Evolutionary conservation across 2,113 vertebrate genomes (phyloP).

Genomic region (Bostrychus sinensis): DNA sequence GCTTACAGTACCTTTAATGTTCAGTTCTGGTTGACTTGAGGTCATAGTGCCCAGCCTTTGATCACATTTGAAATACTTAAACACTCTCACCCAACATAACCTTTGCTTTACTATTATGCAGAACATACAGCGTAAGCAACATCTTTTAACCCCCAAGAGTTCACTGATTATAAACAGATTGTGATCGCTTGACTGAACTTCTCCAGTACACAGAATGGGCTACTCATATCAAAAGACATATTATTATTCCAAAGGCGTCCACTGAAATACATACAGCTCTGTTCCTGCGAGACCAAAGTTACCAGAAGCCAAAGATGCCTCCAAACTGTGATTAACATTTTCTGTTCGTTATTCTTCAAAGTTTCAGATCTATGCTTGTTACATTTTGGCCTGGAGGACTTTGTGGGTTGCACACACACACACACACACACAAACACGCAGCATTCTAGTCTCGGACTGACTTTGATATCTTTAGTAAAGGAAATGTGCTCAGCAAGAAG

Average conservation of each 20-base stretch:
- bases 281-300: slow-evolving; percentile 44
- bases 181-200: slow-evolving; percentile 9
- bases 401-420: slow-evolving; percentile 16
- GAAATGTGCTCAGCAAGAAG: slow-evolving; percentile 22
- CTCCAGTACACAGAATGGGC: slow-evolving; percentile 12
- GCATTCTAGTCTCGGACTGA: slow-evolving; percentile 8
- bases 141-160: neutral
- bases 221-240: slow-evolving; percentile 24
- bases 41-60: neutral
- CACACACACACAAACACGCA: slow-evolving; percentile 1
- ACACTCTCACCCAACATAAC: neutral
- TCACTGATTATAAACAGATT: slow-evolving; percentile 6
- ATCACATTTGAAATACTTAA: neutral
- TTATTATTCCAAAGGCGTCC: slow-evolving; percentile 42
- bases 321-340: slow-evolving; percentile 56
- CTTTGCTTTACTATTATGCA: neutral
- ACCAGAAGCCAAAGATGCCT: slow-evolving; percentile 50
- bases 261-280: slow-evolving; percentile 36
- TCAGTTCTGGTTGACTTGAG: neutral
- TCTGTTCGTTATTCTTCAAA: slow-evolving; percentile 58
- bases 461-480: slow-evolving; percentile 41
- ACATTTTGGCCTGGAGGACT: slow-evolving; percentile 39
- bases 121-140: slow-evolving; percentile 5
- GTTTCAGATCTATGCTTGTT: slow-evolving; percentile 42
- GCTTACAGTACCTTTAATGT: too few relatives aligned